A percentile compares a stretch with the other conserved stretches of the same genome.
These are phyloP conservation scores for Cyclina sinensis DNA, from an alignment of 1,140 invertebrate genomes.

Conservation along the genomic window DNA sequence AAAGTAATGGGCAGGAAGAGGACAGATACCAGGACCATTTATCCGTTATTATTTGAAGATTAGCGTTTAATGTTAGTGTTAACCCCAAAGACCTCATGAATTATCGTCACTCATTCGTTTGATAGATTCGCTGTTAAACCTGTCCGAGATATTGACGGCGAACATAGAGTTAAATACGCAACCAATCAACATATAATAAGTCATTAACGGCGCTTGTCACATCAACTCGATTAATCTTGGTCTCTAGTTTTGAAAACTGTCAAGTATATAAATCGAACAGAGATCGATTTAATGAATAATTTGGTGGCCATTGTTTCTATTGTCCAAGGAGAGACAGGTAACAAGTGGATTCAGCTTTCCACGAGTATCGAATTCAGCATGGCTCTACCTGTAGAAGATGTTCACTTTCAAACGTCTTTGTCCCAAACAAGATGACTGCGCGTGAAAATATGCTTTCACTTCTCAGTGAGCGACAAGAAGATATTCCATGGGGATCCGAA, in stretches of 20 bases:
- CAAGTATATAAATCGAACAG: slow-evolving; percentile 51
- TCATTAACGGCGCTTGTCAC: slow-evolving; percentile 59
- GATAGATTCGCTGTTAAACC: slow-evolving; percentile 1
- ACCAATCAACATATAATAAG: slow-evolving; percentile 42
- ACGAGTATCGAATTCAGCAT: slow-evolving; percentile 60
- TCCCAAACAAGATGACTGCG: neutral
- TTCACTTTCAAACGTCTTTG: slow-evolving; percentile 29
- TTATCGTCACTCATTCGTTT: neutral
- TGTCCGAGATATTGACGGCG: slow-evolving; percentile 21
- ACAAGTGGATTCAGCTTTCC: slow-evolving; percentile 40
- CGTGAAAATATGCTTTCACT: neutral
- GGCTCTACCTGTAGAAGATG: slow-evolving; percentile 1
- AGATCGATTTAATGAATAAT: slow-evolving; percentile 64
- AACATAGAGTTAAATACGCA: slow-evolving; percentile 37
- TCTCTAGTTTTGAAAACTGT: slow-evolving; percentile 43
- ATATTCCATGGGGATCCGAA: neutral
- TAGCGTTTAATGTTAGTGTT: neutral
- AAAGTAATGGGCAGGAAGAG: neutral
- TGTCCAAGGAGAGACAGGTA: slow-evolving; percentile 24
- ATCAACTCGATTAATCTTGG: slow-evolving; percentile 62
- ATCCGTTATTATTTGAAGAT: neutral
- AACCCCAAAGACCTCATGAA: slow-evolving; percentile 17
- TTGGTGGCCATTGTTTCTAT: slow-evolving; percentile 54
- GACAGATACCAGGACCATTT: neutral
- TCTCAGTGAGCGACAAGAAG: neutral